Evolutionary conservation across 2,113 vertebrate species (phyloP), one percentile per base, ranked within the genome.

Genomic region (Coptodon bakossiorum): DNA sequence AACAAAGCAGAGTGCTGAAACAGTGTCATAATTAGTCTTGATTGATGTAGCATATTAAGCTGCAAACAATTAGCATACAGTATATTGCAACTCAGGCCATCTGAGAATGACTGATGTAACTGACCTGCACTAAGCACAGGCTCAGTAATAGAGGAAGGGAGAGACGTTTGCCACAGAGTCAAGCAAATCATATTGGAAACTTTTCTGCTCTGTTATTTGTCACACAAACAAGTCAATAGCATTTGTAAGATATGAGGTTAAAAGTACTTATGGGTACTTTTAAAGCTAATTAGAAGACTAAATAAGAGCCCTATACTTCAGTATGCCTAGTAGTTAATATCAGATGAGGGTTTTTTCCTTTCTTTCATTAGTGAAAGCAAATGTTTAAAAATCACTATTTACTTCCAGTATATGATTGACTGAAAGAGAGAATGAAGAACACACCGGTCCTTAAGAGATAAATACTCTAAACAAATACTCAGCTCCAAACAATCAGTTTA

Each of bases 11-110:
- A 90, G 88, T 63, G 86, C 94, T 93, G 94, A 94, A 96, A 95
- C 95, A 92, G 94, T 94, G 89, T 80, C 96, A 96, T 97, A 98
- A 98, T 98, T 97, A 98, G 95, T 91, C 95, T 95, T 97, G 97
- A 98, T 98, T 98, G 98, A 98, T 97, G 97, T 96, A 95, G 96
- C 92, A 94, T 96, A 96, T 96, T 97, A 97, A 95, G 95, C 95
- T 96, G 96, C 94, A 96, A 97, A 96, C 96, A 95, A 96, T 97
- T 97, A 96, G 96, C 95, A 90, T 96, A 96, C 93, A 92, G 90
- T 93, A 95, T 94, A 96, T 91, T 89, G 95, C 96, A 92, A 90
- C 92, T 95, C 95, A 86, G 92, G 94, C 86, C 82, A 48, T 94
- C 92, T 93, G 92, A 92, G 93, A 96, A 94, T 83, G 92, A 96